Conservation (phyloP, 2,888 invertebrate species). For the Archips xylosteana region DNA sequence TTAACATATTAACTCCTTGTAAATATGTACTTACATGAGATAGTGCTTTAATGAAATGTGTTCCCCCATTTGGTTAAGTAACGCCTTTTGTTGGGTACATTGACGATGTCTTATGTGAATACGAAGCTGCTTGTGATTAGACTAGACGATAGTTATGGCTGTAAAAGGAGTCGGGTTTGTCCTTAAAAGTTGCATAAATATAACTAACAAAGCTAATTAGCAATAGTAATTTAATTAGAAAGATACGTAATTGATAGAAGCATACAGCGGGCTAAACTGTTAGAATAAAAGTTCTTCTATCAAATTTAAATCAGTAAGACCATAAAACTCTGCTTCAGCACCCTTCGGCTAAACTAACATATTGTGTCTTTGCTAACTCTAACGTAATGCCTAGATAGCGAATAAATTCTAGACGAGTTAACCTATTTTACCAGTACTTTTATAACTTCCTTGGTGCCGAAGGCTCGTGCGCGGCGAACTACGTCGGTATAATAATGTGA, state of each 20-base stretch:
- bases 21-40: constrained; percentile 79
- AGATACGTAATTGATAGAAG: constrained; percentile 44
- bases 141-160: constrained; percentile 51
- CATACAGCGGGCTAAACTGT: constrained; percentile 42
- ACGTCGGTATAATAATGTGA: constrained; percentile 54
- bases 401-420: constrained; percentile 60
- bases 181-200: constrained; percentile 59
- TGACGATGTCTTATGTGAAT: constrained; percentile 43
- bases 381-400: constrained; percentile 66
- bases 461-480: constrained; percentile 25
- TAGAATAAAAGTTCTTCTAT: constrained; percentile 56
- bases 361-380: constrained; percentile 64
- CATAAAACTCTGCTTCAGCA: constrained; percentile 75
- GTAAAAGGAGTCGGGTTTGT: constrained; percentile 54
- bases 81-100: constrained; percentile 53
- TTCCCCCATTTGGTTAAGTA: constrained; percentile 69
- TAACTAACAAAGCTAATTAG: constrained; percentile 51
- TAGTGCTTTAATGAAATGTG: constrained; percentile 83
- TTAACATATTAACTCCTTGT: constrained; percentile 69
- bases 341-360: constrained; percentile 68
- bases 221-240: constrained; percentile 51
- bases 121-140: constrained; percentile 64
- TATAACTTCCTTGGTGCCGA: constrained; percentile 40
- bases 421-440: constrained; percentile 44
- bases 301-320: constrained; percentile 68